These are phyloP conservation scores for Chaenodraco wilsoni DNA, from an alignment of 2,797 vertebrate genomes.

Conservation along the genomic window DNA sequence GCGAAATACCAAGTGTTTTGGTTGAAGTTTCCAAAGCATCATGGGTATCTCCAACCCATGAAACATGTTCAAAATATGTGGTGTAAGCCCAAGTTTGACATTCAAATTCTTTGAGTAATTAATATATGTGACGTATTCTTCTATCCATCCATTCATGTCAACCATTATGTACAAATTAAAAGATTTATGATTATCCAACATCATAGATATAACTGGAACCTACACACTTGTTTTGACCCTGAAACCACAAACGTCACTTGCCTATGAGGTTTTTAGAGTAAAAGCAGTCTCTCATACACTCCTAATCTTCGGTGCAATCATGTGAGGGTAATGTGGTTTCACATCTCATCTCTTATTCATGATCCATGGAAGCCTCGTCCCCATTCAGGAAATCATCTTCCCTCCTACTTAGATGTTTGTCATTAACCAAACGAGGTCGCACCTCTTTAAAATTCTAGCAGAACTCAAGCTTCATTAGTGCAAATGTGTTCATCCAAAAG, in stretches of 20 bases:
- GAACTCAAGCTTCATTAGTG: not conserved
- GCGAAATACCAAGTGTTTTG: too few species aligned
- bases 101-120: not conserved
- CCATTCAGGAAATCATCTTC: not conserved
- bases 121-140: not conserved
- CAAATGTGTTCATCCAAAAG: not conserved
- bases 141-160: too few species aligned
- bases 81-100: not conserved
- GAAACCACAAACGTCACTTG: not conserved
- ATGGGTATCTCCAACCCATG: too few species aligned
- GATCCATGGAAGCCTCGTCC: not conserved
- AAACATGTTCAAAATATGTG: too few species aligned
- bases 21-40: too few species aligned
- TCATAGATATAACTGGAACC: not conserved
- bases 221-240: not conserved
- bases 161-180: not conserved
- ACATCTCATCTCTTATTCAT: constrained; percentile 29
- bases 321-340: constrained; percentile 28
- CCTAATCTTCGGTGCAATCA: not conserved
- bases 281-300: not conserved
- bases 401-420: not conserved
- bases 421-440: not conserved
- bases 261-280: too few species aligned
- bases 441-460: not conserved
- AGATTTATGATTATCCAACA: not conserved